Conservation (phyloP, 2,888 invertebrate species). For the Drosophila rubida region DNA sequence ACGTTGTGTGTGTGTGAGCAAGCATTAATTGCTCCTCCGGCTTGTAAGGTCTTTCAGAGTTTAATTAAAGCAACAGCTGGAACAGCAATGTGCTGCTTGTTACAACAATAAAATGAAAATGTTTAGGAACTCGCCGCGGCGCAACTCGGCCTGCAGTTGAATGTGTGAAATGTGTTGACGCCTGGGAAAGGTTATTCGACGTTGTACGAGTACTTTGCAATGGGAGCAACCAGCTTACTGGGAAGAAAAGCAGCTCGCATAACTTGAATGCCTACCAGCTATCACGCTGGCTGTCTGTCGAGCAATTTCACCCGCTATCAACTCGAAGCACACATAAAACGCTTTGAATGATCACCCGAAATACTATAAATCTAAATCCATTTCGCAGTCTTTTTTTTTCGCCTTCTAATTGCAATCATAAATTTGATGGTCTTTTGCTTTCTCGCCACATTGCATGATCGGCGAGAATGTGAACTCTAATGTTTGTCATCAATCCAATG, state of each 20-base stretch:
- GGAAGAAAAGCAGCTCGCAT: constrained; percentile 7
- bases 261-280: constrained; percentile 13
- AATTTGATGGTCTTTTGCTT: not conserved
- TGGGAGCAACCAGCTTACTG: constrained; percentile 24
- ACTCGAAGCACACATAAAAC: constrained; percentile 9
- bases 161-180: constrained; percentile 73
- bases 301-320: constrained; percentile 32
- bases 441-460: constrained; percentile 1
- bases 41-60: constrained; percentile 73
- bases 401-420: not conserved
- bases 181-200: constrained; percentile 70
- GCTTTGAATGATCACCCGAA: constrained; percentile 1
- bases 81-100: constrained; percentile 44
- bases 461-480: constrained; percentile 5
- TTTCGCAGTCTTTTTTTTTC: not conserved
- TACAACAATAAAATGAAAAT: constrained; percentile 69
- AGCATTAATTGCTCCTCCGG: constrained; percentile 72
- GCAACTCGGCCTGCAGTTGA: constrained; percentile 34
- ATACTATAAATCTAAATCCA: not conserved
- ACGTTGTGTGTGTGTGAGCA: constrained; percentile 53
- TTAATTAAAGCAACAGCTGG: constrained; percentile 75
- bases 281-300: constrained; percentile 46
- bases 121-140: constrained; percentile 41
- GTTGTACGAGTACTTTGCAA: no score
- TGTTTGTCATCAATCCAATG: constrained; percentile 27